Base-by-base conservation (phyloP, 2,888 invertebrate species). In the Pharmacophagus antenor region DNA sequence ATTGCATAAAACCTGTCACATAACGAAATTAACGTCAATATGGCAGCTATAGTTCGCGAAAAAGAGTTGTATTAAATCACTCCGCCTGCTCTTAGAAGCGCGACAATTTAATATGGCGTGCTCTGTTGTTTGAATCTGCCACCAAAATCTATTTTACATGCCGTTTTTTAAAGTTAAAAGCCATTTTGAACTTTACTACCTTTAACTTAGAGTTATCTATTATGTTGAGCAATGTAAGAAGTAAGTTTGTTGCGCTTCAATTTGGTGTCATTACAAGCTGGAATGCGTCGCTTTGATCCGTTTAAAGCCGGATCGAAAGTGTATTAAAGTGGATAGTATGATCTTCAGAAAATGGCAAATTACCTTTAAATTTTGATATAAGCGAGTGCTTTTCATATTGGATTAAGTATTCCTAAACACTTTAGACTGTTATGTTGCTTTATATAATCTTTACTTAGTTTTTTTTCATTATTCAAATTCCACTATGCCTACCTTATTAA, bases 21-120 rank as follows among this genome's bases (percentile, higher is more conserved):
- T 79, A 85, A 85, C 84, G 71, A 79, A 82, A 82, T 86, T 75
- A n/a, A 80, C 66, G 62, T 48, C 72, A 66, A 76, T 75, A 80
- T 79, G 70, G 77, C 70, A 69, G 74, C 79, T 71, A 76, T 78
- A 78, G 76, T 68, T 71, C 70, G 51, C 66, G 69, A 82, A 77
- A 82, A 84, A 85, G 85, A 84, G 82, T 82, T 83, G 74, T 76
- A 69, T 71, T 67, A 61, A 59, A 66, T 72, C 70, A 64, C 69
- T 68, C 68, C 58, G 61, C 48, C 41, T 52, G 42, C 63, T 65
- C 64, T 65, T 49, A 56, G 62, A 53, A 61, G 66, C 63, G 65
- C 67, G 66, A 70, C 67, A 70, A 70, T 69, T 66, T 70, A 72
- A 73, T 70, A 71, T 69, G 66, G 66, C 68, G 58, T 60, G 59